Base-by-base conservation (phyloP, 2,888 invertebrate species). In the Eupelmus urozonus region DNA sequence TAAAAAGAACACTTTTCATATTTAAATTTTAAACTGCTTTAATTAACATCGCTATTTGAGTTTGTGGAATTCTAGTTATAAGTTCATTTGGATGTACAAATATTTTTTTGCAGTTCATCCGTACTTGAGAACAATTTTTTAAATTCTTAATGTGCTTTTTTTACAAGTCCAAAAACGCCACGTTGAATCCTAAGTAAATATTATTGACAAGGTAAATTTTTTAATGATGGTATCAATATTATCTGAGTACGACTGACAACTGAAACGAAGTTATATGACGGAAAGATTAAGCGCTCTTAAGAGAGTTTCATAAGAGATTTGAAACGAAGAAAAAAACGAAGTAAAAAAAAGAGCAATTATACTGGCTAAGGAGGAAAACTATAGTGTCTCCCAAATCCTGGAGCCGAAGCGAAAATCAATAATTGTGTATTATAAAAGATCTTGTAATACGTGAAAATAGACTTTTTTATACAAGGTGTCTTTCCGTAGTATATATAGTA, bases 381-480 rank as follows among this genome's bases (percentile, higher is more conserved):
- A 5, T 34, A 5, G 3, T 45, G 5, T 45, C 16, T 45, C 45
- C 16, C 16, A 4, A 11, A 16, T 5, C 16, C n/a, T 45, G n/a
- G 18, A 51, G 2, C 51, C 45, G 9, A 45, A 45, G 45, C 13
- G 13, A 34, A 13, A 51, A 51, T 51, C 20, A 51, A 51, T 20
- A 9, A 51, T 51, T 16, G 16, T 9, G 2, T 51, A 20, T 51
- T 51, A 62, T 23, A 62, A 63, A 25, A 63, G 16, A 63, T 25
- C 9, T 63, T 18, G 40, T 20, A 16, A 23, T 42, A 40, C 20
- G 13, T 51, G 45, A 63, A 63, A 73, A 73, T 63, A 55, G 25
- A 65, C n/a, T 65, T 20, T 59, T 63, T 70, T 23, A 70, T 27
- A 40, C n/a, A 70, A 55, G 27, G 5, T 34, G 23, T 53, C 23